Conservation (phyloP, 2,113 vertebrate species). For the Sapajus apella region DNA sequence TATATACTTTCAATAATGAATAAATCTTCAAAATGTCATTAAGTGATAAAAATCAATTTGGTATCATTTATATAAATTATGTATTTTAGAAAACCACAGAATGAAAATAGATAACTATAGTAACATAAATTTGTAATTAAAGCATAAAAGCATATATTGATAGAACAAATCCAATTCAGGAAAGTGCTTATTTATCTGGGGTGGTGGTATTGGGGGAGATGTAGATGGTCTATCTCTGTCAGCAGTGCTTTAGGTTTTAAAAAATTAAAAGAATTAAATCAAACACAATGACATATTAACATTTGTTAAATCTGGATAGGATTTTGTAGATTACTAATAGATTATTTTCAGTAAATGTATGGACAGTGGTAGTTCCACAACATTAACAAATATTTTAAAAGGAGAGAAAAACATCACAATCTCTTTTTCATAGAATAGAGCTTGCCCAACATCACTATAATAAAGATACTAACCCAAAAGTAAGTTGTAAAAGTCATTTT, state of each 20-base stretch:
- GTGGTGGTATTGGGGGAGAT: neutral
- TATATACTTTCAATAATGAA: neutral
- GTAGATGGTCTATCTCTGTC: neutral
- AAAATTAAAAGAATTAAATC: neutral
- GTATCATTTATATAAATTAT: neutral
- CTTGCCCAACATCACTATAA: neutral
- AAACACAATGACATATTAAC: neutral
- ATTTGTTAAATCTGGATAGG: neutral
- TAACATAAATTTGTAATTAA: neutral
- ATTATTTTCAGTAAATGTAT: neutral
- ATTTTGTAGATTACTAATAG: neutral
- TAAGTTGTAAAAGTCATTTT: neutral
- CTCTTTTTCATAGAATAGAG: neutral
- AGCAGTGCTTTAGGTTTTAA: neutral
- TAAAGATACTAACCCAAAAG: neutral
- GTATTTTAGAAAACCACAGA: neutral
- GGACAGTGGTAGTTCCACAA: neutral
- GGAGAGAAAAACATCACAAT: neutral
- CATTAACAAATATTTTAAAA: neutral
- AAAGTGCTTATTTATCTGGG: neutral
- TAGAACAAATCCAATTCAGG: neutral
- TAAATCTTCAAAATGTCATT: neutral
- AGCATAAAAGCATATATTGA: neutral
- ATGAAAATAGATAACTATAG: neutral
- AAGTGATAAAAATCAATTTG: neutral